Evolutionary conservation across 2,888 invertebrate species (phyloP).

Genomic region (Dryadula phaetusa): DNA sequence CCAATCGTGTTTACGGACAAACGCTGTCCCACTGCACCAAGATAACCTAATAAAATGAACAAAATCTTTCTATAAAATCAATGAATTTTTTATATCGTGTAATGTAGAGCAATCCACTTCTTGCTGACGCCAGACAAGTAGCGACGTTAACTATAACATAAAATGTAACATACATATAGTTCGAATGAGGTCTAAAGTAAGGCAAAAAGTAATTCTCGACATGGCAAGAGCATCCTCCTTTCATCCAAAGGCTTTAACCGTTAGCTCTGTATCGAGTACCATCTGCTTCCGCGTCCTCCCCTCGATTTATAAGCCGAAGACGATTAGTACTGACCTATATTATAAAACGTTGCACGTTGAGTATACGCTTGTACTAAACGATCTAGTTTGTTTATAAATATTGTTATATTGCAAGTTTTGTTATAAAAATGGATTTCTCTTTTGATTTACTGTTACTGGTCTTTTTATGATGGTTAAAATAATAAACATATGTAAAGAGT

Average conservation of each 20-base stretch:
- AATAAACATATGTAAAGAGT: too few relatives aligned
- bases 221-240: slow-evolving; percentile 39
- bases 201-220: slow-evolving; percentile 26
- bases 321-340: slow-evolving; percentile 55
- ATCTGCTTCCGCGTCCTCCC: slow-evolving; percentile 72
- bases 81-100: not conserved
- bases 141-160: not conserved
- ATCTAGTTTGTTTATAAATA: not conserved
- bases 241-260: slow-evolving; percentile 34
- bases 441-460: not conserved
- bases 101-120: not conserved
- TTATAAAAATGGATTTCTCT: not conserved
- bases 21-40: too few relatives aligned
- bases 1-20: too few relatives aligned
- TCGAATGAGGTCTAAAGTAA: slow-evolving; percentile 15
- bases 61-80: not conserved
- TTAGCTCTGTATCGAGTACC: slow-evolving; percentile 48
- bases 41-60: not conserved
- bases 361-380: not conserved
- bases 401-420: not conserved
- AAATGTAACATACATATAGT: slow-evolving; percentile 13
- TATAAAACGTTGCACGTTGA: slow-evolving; percentile 6
- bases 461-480: not conserved
- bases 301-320: slow-evolving; percentile 74
- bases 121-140: not conserved